These are phyloP conservation scores for Enhydra lutris DNA, from an alignment of 2,113 vertebrate species.

Conservation along the genomic window DNA sequence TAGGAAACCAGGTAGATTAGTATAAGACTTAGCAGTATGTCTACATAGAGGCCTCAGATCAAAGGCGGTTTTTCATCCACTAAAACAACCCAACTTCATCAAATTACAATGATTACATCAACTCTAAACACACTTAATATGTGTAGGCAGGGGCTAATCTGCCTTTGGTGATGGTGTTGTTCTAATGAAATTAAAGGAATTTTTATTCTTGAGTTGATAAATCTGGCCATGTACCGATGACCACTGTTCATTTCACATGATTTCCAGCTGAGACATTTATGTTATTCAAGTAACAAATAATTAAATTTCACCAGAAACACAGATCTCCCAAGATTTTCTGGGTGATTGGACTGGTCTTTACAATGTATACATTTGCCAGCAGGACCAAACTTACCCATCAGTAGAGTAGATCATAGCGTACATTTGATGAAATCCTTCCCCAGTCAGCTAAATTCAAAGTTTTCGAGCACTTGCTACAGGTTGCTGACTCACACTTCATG, in stretches of 20 bases:
- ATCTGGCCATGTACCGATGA: not conserved
- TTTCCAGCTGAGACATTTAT: not conserved
- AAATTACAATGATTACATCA: not conserved
- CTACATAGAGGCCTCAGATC: not conserved
- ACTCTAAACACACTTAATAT: not conserved
- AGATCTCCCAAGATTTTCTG: not conserved
- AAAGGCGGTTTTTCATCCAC: not conserved
- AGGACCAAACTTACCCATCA: not conserved
- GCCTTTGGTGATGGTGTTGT: not conserved
- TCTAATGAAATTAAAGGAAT: not conserved
- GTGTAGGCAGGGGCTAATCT: not conserved
- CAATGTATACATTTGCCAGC: not conserved
- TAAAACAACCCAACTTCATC: not conserved
- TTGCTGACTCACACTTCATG: not conserved
- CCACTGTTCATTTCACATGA: not conserved
- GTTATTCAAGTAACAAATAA: not conserved
- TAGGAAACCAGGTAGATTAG: not conserved
- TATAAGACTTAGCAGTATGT: not conserved
- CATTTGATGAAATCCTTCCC: not conserved
- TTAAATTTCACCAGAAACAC: not conserved
- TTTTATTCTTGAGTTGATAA: constrained; percentile 10
- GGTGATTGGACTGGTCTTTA: not conserved
- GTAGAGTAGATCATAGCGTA: not conserved
- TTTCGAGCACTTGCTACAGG: not conserved
- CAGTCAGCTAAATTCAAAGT: not conserved